Evolutionary conservation across 2,797 vertebrate species (phyloP).

Genomic region (Siniperca obscura): DNA sequence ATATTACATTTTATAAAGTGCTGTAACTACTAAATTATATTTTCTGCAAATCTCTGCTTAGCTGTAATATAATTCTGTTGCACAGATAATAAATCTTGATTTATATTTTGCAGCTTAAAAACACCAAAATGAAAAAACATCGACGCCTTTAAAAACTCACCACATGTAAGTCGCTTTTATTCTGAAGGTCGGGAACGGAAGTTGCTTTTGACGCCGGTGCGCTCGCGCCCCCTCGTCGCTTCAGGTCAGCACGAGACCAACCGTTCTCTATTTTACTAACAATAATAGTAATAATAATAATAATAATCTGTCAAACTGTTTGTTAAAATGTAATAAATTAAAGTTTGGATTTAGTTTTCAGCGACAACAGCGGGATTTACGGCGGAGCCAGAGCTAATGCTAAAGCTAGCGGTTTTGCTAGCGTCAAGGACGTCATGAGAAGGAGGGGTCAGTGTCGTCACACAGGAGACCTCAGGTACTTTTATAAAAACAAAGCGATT

Average conservation of each 20-base stretch:
- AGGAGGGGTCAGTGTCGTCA: not conserved
- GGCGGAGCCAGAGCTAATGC: slow-evolving; percentile 7
- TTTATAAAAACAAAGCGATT: too few species aligned
- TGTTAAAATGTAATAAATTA: not conserved
- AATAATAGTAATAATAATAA: too few species aligned
- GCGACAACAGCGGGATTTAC: not conserved
- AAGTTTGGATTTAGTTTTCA: accelerated
- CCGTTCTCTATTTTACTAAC: accelerated
- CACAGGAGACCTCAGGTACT: too few species aligned
- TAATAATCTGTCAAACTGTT: not conserved
- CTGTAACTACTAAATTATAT: too few species aligned
- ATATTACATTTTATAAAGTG: too few species aligned
- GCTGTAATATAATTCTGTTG: too few species aligned
- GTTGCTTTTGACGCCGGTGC: not conserved
- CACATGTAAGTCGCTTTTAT: not conserved
- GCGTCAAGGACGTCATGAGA: too few species aligned
- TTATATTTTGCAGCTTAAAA: too few species aligned
- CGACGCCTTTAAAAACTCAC: too few species aligned
- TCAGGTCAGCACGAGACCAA: slow-evolving; percentile 3
- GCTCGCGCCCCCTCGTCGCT: not conserved
- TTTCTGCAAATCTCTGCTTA: too few species aligned
- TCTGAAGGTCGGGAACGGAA: slow-evolving; percentile 13
- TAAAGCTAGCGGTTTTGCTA: not conserved
- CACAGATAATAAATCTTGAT: too few species aligned
- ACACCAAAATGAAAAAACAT: too few species aligned